Conservation (phyloP, 2,888 invertebrate genomes). For the Synergus gifuensis region DNA sequence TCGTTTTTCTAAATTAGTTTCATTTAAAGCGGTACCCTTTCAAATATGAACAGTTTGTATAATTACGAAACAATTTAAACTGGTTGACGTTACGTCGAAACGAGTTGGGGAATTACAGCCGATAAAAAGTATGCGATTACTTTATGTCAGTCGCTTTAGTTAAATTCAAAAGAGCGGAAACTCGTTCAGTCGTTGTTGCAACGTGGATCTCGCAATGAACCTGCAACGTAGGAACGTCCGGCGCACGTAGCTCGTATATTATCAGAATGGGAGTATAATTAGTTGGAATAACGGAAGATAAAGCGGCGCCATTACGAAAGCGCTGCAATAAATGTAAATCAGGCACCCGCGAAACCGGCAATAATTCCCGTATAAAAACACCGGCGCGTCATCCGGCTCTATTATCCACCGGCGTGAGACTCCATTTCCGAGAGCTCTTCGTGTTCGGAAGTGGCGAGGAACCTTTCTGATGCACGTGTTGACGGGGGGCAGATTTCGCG, state of each 20-base stretch:
- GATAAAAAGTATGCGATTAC: conserved; percentile 32
- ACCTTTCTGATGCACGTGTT: conserved; percentile 55
- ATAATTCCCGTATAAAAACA: conserved; percentile 75
- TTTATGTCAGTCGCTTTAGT: conserved; percentile 38
- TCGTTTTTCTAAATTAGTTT: no score
- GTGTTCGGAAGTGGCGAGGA: conserved; percentile 56
- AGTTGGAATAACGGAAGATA: conserved; percentile 75
- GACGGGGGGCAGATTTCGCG: conserved; percentile 1
- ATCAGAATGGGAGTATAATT: conserved; percentile 75
- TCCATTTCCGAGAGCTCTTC: conserved; percentile 60
- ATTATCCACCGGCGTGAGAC: conserved; percentile 65
- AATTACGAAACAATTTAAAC: conserved; percentile 14
- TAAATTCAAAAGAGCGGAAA: conserved; percentile 41
- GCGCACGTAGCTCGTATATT: conserved; percentile 69
- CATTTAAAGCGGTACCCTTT: conserved; percentile 2
- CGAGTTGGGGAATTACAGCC: conserved; percentile 22
- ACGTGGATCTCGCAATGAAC: conserved; percentile 42
- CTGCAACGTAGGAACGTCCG: conserved; percentile 55
- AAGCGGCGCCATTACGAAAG: conserved; percentile 73
- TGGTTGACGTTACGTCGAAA: conserved; percentile 4
- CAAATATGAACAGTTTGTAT: neutral
- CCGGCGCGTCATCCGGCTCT: conserved; percentile 72
- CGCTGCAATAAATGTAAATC: conserved; percentile 76
- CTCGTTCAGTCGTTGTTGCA: conserved; percentile 36
- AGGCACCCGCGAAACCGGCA: conserved; percentile 72